Conservation (phyloP, 37 sponge, comb jelly and placozoan species). For the Agelas oroides region DNA sequence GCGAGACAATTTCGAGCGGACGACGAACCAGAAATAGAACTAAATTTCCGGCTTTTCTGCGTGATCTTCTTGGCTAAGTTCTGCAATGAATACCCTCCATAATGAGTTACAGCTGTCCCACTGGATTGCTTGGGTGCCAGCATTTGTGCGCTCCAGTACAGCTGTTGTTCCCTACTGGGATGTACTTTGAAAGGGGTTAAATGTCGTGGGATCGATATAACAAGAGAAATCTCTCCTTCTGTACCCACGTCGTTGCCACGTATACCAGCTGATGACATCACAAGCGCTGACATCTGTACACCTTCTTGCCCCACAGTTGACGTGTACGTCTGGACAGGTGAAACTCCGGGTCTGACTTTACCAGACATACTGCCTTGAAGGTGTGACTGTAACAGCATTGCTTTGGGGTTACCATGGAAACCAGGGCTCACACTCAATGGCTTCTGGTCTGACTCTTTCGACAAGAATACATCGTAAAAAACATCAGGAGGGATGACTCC, state of each 20-base stretch:
- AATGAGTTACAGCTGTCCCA: too few species aligned
- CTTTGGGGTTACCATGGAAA: too few species aligned
- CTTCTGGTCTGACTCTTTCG: background rate
- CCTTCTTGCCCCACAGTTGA: background rate
- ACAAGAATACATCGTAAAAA: constrained; percentile 41
- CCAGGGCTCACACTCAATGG: too few species aligned
- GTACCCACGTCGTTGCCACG: too few species aligned
- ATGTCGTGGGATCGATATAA: constrained; percentile 49
- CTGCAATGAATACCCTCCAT: constrained; percentile 20
- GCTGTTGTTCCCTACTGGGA: too few species aligned
- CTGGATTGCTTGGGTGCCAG: too few species aligned
- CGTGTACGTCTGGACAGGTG: too few species aligned
- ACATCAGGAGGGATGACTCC: constrained; percentile 46
- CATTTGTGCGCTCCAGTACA: too few species aligned
- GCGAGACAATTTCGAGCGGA: constrained; percentile 35
- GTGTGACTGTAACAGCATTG: too few species aligned
- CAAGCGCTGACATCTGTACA: background rate
- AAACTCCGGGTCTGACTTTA: background rate
- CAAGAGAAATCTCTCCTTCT: background rate
- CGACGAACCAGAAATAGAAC: background rate
- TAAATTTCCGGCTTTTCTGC: constrained; percentile 49
- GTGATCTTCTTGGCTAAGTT: constrained; percentile 67
- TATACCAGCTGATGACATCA: too few species aligned
- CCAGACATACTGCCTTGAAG: background rate
- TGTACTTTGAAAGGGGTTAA: background rate